A percentile compares a stretch with the other conserved stretches of the same genome.
Evolutionary conservation across 2,797 vertebrate species (phyloP).

Genomic region (Ctenochaetus hawaiiensis): DNA sequence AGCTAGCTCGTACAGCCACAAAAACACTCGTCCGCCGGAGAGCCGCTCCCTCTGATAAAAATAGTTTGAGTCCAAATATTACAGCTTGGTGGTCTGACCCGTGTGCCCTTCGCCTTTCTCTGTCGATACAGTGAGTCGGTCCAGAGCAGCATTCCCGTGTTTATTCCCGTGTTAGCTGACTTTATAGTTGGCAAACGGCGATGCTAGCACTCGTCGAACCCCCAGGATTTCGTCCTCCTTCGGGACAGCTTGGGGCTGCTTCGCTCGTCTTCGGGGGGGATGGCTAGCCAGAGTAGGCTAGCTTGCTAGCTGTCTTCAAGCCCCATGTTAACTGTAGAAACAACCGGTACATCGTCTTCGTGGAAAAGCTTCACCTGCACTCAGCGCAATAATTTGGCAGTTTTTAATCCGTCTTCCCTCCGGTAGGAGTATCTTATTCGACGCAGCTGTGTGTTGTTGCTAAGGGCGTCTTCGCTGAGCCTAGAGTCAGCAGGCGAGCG

Average conservation of each 20-base stretch:
- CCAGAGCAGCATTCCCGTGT: slow-evolving; percentile 83
- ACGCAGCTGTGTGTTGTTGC: slow-evolving; percentile 81
- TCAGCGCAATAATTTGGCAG: slow-evolving; percentile 35
- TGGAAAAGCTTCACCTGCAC: slow-evolving; percentile 43
- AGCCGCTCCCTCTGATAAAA: slow-evolving; percentile 69
- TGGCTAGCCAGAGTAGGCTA: slow-evolving; percentile 59
- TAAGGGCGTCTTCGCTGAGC: slow-evolving; percentile 84
- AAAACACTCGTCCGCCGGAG: slow-evolving; percentile 70
- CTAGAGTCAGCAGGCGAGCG: slow-evolving; percentile 63
- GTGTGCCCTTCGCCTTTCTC: slow-evolving; percentile 76
- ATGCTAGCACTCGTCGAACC: slow-evolving; percentile 54
- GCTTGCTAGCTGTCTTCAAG: slow-evolving; percentile 49
- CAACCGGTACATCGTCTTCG: slow-evolving; percentile 20
- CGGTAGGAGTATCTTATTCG: slow-evolving; percentile 62
- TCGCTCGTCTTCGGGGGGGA: slow-evolving; percentile 46
- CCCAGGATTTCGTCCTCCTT: slow-evolving; percentile 56
- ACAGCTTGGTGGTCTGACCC: slow-evolving; percentile 64
- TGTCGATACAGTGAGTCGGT: slow-evolving; percentile 64
- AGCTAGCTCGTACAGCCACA: slow-evolving; percentile 78
- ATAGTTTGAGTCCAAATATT: slow-evolving; percentile 73
- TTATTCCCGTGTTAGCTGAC: slow-evolving; percentile 58
- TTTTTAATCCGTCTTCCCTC: slow-evolving; percentile 68
- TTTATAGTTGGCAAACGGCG: slow-evolving; percentile 59
- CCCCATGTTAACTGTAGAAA: slow-evolving; percentile 50
- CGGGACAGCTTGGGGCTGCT: slow-evolving; percentile 66